Percentiles rank a stretch among this genome's conserved stretches.
These are phyloP conservation scores for Drosophila pseudoobscura DNA, from an alignment of 1,140 invertebrate genomes.

Conservation along the genomic window DNA sequence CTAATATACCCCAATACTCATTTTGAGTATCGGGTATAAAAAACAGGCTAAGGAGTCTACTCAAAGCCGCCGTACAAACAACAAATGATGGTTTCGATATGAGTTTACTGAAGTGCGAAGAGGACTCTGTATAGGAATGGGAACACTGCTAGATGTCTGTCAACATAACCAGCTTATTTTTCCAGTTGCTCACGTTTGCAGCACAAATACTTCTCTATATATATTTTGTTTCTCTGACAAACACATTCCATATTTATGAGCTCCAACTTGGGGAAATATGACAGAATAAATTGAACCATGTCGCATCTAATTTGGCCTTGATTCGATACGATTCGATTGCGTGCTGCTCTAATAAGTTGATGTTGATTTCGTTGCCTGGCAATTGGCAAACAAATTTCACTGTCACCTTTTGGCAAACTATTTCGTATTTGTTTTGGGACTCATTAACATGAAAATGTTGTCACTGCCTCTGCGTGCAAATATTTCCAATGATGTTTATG, in stretches of 20 bases:
- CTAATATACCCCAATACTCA: no score
- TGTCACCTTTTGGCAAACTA: constrained; percentile 6
- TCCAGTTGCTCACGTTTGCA: constrained; percentile 17
- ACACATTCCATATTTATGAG: constrained; percentile 29
- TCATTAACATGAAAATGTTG: constrained; percentile 8
- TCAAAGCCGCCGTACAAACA: constrained; percentile 3
- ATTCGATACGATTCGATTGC: no score
- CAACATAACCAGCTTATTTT: no score
- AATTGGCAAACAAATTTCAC: constrained; percentile 9
- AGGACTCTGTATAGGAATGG: constrained; percentile 1
- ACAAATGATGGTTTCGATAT: constrained; percentile 14
- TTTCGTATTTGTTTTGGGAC: constrained; percentile 10
- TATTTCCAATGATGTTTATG: not conserved
- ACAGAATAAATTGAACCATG: constrained; percentile 1
- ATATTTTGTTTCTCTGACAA: not conserved
- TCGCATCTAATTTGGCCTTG: not conserved
- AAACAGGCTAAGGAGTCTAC: not conserved
- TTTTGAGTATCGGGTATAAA: no score
- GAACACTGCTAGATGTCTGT: no score
- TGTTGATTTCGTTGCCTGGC: not conserved
- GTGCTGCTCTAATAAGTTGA: not conserved
- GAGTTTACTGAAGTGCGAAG: constrained; percentile 25
- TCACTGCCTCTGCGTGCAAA: no score
- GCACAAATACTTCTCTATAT: not conserved
- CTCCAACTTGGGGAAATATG: constrained; percentile 15